Evolutionary conservation across 2,888 invertebrate species (phyloP), one percentile per base, ranked within the genome.

Genomic region (Anthrax anthrax): DNA sequence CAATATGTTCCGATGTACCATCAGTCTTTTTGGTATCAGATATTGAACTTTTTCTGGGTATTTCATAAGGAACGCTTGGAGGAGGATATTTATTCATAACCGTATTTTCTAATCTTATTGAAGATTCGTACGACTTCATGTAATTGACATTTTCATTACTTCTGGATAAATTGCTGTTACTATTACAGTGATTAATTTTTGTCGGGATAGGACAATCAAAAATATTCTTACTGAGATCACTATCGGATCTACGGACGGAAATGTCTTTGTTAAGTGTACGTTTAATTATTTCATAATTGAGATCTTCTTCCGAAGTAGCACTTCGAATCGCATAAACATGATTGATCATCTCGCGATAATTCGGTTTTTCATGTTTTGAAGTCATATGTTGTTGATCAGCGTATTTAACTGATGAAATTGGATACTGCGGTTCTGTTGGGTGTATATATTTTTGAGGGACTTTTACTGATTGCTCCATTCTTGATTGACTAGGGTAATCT

Each of bases 261-360:
- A 47, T 43, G 18, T 53, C 51, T 44, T 53, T 53, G 8, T 67
- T 65, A 0, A 67, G 54, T 0, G 67, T 63, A 49, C 65, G 62
- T 46, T 67, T 64, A 18, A 67, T 67, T 12, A 67, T 67, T 55
- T 67, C 58, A 51, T 62, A 52, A 50, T 67, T 67, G 1, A 62
- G 50, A 46, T 67, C 67, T 39, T 63, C 59, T 44, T 67, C 67
- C 9, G 64, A 63, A 37, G 61, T 59, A 8, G 65, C 57, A 47
- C 57, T 65, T 2, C 63, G 54, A 42, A 61, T 57, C 1, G 64
- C 60, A 47, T 57, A 54, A 46, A 57, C 61, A 27, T 64, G 61
- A 45, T 64, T 64, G 29, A 67, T 65, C 18, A 67, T 51, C 32
- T 63, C 64, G 1, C 65, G 56, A 47, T 67, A 67, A 39, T 67